These are phyloP conservation scores for Gallinago stenura DNA, from an alignment of 2,797 vertebrate genomes.

Conservation along the genomic window DNA sequence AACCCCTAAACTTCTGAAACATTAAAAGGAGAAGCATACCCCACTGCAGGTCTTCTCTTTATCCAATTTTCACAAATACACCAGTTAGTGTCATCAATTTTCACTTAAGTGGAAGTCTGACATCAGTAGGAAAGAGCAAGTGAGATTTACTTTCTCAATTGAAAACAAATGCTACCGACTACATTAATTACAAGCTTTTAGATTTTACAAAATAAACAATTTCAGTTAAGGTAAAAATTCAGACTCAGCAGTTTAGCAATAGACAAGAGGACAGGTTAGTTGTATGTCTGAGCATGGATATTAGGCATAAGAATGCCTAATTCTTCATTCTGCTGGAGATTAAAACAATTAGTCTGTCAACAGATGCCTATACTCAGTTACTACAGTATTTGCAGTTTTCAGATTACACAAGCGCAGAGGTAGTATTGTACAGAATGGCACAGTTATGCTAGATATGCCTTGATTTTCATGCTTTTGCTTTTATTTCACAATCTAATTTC, in stretches of 20 bases:
- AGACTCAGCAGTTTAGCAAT: neutral
- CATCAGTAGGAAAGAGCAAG: neutral
- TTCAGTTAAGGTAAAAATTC: neutral
- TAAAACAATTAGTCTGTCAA: neutral
- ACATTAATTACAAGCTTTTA: neutral
- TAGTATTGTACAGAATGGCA: neutral
- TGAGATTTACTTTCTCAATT: neutral
- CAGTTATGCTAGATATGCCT: neutral
- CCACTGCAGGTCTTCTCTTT: neutral
- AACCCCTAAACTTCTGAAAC: neutral
- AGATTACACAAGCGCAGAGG: neutral
- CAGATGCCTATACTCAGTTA: neutral
- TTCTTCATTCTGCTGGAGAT: neutral
- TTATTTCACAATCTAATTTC: neutral
- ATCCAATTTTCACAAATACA: neutral
- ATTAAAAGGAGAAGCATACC: neutral
- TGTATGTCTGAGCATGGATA: fast-evolving
- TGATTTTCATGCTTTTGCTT: neutral
- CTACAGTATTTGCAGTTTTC: neutral
- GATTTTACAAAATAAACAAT: neutral
- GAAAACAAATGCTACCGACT: neutral
- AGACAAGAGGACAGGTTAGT: neutral
- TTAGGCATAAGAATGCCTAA: neutral
- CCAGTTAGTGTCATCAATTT: neutral
- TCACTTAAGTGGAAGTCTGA: neutral